Evolutionary conservation across 1,140 invertebrate genomes (phyloP).

Genomic region (Hormaphis cornu): DNA sequence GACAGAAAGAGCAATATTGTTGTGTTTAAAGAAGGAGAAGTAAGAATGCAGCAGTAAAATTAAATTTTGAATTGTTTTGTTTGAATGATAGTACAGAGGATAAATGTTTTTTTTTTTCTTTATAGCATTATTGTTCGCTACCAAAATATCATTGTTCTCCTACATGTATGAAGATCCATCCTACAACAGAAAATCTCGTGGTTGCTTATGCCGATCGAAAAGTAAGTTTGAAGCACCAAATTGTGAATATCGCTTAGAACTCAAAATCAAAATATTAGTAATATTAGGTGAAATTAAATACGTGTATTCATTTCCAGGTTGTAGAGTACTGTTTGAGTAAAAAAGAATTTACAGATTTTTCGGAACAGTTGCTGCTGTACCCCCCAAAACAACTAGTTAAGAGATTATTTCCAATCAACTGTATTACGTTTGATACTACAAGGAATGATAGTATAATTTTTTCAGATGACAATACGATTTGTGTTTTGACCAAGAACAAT

Average conservation of each 20-base stretch:
- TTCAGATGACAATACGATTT: constrained; percentile 53
- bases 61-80: constrained; percentile 32
- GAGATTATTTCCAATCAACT: constrained; percentile 46
- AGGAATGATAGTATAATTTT: constrained; percentile 53
- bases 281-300: too few species aligned
- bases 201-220: constrained; percentile 63
- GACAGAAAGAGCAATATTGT: constrained; percentile 52
- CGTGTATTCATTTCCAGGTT: constrained; percentile 48
- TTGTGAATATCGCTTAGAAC: neutral
- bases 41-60: constrained; percentile 39
- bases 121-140: constrained; percentile 47
- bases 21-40: constrained; percentile 47
- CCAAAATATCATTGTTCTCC: constrained; percentile 56
- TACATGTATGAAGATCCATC: constrained; percentile 56
- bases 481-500: constrained; percentile 52
- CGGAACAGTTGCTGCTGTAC: constrained; percentile 44
- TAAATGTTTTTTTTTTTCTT: neutral
- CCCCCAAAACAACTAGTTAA: constrained; percentile 45
- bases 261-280: neutral
- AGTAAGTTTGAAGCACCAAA: constrained; percentile 42
- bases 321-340: constrained; percentile 56
- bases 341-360: constrained; percentile 50
- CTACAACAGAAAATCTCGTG: constrained; percentile 48
- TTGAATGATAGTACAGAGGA: too few species aligned
- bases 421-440: constrained; percentile 49